Evolutionary conservation across 2,888 invertebrate genomes (phyloP).

Genomic region (Pinctada fucata): DNA sequence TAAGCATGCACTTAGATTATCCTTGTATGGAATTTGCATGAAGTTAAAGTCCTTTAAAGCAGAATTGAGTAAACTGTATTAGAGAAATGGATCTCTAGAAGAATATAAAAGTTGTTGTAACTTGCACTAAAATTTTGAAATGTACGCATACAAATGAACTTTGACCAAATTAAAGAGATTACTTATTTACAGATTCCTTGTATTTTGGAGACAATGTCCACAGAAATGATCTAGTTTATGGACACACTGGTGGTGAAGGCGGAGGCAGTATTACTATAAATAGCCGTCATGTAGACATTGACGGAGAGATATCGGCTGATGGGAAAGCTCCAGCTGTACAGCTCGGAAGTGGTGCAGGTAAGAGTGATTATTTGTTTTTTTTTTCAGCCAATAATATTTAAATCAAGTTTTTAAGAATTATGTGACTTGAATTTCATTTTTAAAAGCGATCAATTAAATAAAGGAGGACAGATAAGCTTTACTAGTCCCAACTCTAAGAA

Average conservation of each 20-base stretch:
- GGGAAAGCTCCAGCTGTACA: conserved; percentile 48
- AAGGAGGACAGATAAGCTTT: no score
- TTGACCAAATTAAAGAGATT: neutral
- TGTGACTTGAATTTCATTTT: neutral
- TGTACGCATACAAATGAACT: no score
- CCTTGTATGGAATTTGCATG: no score
- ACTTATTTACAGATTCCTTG: conserved; percentile 43
- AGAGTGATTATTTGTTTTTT: neutral
- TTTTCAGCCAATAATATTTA: neutral
- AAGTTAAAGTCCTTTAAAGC: no score
- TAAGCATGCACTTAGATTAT: no score
- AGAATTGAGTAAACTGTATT: no score
- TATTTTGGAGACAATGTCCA: conserved; percentile 56
- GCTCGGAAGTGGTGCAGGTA: conserved; percentile 55
- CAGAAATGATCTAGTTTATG: conserved; percentile 50
- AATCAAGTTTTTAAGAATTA: neutral
- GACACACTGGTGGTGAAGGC: conserved; percentile 60
- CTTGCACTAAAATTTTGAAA: no score
- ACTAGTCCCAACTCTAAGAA: neutral
- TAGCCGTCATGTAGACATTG: conserved; percentile 61
- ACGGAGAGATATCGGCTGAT: conserved; percentile 58
- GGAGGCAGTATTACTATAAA: conserved; percentile 56
- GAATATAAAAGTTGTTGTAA: no score
- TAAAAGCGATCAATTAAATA: neutral
- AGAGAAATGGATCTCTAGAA: no score